Evolutionary conservation across 2,113 vertebrate species (phyloP).

Genomic region (Pelecanus crispus): DNA sequence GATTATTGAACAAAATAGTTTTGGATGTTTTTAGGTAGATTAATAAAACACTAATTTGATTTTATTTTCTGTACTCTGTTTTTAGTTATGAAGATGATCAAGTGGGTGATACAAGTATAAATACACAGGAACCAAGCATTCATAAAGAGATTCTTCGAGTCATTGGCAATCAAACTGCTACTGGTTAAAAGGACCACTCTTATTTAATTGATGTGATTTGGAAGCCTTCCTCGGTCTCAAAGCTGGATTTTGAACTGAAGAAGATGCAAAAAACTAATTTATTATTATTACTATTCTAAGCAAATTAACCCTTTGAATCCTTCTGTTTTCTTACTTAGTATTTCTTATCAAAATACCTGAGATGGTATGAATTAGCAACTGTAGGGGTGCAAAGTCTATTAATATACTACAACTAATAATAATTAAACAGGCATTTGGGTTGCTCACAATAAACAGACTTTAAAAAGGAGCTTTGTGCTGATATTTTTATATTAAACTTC

Average conservation of each 20-base stretch:
- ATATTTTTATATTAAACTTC: too few relatives aligned
- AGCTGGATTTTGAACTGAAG: slow-evolving; percentile 87
- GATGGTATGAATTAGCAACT: slow-evolving; percentile 66
- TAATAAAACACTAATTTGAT: too few relatives aligned
- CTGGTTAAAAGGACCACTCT: slow-evolving; percentile 78
- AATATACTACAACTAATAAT: slow-evolving; percentile 31
- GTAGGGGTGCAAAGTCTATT: slow-evolving; percentile 70
- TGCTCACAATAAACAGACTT: too few relatives aligned
- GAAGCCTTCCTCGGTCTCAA: slow-evolving; percentile 78
- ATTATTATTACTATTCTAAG: slow-evolving; percentile 70
- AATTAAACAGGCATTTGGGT: too few relatives aligned
- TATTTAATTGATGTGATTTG: slow-evolving; percentile 55
- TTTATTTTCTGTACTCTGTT: too few relatives aligned
- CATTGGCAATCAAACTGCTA: slow-evolving; percentile 91
- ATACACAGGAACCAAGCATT: slow-evolving; percentile 86
- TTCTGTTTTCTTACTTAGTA: slow-evolving; percentile 74
- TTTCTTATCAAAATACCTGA: slow-evolving; percentile 74
- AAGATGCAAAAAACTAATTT: slow-evolving; percentile 69
- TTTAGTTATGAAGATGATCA: slow-evolving; percentile 82
- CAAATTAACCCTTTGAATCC: slow-evolving; percentile 79
- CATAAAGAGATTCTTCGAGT: slow-evolving; percentile 89
- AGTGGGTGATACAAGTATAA: slow-evolving; percentile 87
- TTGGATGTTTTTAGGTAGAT: too few relatives aligned
- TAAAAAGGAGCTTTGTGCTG: too few relatives aligned
- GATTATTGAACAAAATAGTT: too few relatives aligned